Evolutionary conservation across 2,888 invertebrate genomes (phyloP).

Genomic region (Megaustenia siamemsis): DNA sequence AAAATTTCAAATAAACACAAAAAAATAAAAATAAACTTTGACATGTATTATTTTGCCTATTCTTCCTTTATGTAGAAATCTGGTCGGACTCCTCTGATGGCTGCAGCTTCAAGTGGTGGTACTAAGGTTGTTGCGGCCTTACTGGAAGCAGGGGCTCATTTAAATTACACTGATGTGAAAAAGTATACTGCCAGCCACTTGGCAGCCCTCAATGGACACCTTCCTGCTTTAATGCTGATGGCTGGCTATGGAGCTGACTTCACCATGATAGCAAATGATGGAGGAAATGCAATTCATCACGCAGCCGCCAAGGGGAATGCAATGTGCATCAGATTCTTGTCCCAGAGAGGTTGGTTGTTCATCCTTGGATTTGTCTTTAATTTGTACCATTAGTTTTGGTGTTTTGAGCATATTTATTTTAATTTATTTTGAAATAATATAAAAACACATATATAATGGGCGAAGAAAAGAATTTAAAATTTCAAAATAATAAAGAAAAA

Average conservation of each 20-base stretch:
- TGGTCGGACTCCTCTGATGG: slow-evolving; percentile 79
- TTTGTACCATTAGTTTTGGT: too few relatives aligned
- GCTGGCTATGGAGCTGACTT: slow-evolving; percentile 79
- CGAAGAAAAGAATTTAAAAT: too few relatives aligned
- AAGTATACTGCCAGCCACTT: slow-evolving; percentile 78
- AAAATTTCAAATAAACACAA: too few relatives aligned
- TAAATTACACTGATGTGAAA: slow-evolving; percentile 71
- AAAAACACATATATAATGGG: too few relatives aligned
- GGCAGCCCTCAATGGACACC: slow-evolving; percentile 77
- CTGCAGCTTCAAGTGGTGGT: slow-evolving; percentile 78
- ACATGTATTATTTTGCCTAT: too few relatives aligned
- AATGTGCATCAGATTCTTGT: slow-evolving; percentile 78
- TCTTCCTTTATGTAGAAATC: slow-evolving; percentile 74
- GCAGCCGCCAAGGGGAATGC: slow-evolving; percentile 77
- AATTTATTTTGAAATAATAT: too few relatives aligned
- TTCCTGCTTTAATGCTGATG: slow-evolving; percentile 74
- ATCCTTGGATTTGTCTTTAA: background rate
- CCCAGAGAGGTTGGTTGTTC: slow-evolving; percentile 76
- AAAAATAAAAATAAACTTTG: too few relatives aligned
- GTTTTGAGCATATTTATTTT: too few relatives aligned
- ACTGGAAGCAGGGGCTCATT: slow-evolving; percentile 72
- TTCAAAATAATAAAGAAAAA: too few relatives aligned
- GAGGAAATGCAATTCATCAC: slow-evolving; percentile 78
- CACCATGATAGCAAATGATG: slow-evolving; percentile 76
- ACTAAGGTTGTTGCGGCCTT: slow-evolving; percentile 76